phyloP scores from a whole-genome alignment of 1,140 invertebrate genomes.

The Lasaia peninsularis region DNA sequence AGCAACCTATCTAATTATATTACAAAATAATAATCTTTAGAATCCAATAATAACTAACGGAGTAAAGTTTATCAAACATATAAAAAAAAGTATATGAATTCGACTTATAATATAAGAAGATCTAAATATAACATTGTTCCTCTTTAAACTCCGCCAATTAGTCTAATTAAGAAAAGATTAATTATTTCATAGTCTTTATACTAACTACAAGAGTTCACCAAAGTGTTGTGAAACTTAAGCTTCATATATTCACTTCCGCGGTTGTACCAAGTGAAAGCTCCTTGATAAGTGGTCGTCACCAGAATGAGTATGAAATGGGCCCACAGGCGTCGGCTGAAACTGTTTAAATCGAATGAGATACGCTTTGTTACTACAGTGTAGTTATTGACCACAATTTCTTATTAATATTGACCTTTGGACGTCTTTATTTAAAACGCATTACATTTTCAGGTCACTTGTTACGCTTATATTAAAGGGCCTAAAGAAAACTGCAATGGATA shows the following conservation, averaged over 20 bases:
- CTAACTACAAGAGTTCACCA: too few relatives aligned
- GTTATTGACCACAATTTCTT: slow-evolving; percentile 54
- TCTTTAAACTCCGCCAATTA: too few relatives aligned
- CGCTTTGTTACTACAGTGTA: slow-evolving; percentile 54
- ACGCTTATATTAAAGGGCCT: not conserved
- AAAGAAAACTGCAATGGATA: too few relatives aligned
- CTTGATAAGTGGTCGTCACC: slow-evolving; percentile 27
- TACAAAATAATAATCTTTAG: too few relatives aligned
- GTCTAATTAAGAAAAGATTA: too few relatives aligned
- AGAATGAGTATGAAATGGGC: slow-evolving; percentile 40
- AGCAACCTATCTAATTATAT: too few relatives aligned
- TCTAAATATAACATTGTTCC: too few relatives aligned
- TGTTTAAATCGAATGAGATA: slow-evolving; percentile 65
- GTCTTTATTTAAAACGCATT: slow-evolving; percentile 35
- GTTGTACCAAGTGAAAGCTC: slow-evolving; percentile 21
- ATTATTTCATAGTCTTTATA: too few relatives aligned
- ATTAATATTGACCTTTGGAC: slow-evolving; percentile 29
- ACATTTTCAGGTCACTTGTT: not conserved
- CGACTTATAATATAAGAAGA: too few relatives aligned
- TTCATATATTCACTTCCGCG: not conserved
- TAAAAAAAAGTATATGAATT: too few relatives aligned
- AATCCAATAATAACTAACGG: too few relatives aligned
- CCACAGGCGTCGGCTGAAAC: slow-evolving; percentile 45
- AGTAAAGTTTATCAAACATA: too few relatives aligned
- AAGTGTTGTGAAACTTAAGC: slow-evolving; percentile 6